phyloP scores from a whole-genome alignment of 2,888 invertebrate species.

The Xylota sylvarum region DNA sequence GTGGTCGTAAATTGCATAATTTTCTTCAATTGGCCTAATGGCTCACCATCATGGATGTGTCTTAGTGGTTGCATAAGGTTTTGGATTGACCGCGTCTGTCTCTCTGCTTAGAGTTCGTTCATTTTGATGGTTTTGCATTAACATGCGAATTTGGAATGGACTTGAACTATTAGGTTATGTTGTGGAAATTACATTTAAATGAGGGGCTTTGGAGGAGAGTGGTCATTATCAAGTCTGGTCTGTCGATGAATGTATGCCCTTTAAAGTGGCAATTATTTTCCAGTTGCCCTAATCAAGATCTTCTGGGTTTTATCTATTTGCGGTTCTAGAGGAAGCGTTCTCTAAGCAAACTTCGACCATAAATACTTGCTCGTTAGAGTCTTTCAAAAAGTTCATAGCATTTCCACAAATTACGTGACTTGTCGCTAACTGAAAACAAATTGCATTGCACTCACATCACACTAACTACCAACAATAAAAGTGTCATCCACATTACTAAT shows the following conservation, averaged over 20 bases:
- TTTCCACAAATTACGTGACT: constrained; percentile 36
- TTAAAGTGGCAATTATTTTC: neutral
- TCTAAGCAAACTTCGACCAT: neutral
- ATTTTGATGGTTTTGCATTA: constrained; percentile 39
- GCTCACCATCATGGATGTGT: constrained; percentile 1
- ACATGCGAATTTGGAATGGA: constrained; percentile 31
- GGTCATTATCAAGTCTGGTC: neutral
- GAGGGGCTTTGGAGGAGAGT: neutral
- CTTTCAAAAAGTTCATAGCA: constrained; percentile 1
- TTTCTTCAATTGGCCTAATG: constrained; percentile 46
- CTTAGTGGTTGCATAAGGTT: constrained; percentile 15
- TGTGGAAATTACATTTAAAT: neutral
- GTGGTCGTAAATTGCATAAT: constrained; percentile 62
- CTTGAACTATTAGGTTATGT: constrained; percentile 12
- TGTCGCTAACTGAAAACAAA: constrained; percentile 49
- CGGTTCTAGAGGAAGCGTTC: no score
- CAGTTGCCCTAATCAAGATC: neutral
- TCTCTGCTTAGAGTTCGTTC: no score
- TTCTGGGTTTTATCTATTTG: neutral
- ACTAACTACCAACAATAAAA: constrained; percentile 54
- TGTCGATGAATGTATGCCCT: neutral
- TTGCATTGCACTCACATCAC: constrained; percentile 67
- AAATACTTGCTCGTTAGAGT: constrained; percentile 10
- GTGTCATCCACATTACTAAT: constrained; percentile 59
- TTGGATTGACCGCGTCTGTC: neutral